Percentiles rank a stretch among this genome's conserved stretches.
Evolutionary conservation across 2,113 vertebrate species (phyloP).

Genomic region (Furnarius figulus): DNA sequence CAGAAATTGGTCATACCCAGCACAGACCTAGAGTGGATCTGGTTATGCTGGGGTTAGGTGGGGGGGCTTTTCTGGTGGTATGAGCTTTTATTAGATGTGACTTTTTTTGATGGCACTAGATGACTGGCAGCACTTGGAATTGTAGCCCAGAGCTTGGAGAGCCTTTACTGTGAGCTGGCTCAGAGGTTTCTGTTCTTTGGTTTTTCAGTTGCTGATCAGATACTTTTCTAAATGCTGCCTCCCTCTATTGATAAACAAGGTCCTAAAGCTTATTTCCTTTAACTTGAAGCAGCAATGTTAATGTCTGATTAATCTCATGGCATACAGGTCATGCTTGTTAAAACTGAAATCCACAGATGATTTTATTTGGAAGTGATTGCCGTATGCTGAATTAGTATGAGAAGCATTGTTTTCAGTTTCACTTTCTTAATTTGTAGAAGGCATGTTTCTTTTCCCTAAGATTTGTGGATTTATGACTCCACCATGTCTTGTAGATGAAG

Average conservation of each 20-base stretch:
- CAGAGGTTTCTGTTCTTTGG: not conserved
- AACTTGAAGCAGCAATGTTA: slow-evolving; percentile 18
- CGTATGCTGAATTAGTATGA: not conserved
- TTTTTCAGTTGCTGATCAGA: not conserved
- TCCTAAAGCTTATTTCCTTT: not conserved
- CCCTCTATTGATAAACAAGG: slow-evolving; percentile 14
- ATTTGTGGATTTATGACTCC: not conserved
- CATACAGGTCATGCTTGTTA: slow-evolving; percentile 28
- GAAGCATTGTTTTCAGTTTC: slow-evolving; percentile 7
- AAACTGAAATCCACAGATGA: slow-evolving; percentile 29
- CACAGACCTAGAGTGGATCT: not conserved
- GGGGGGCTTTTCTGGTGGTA: not conserved
- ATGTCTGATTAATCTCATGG: slow-evolving; percentile 57
- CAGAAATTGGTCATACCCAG: not conserved
- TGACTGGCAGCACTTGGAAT: not conserved
- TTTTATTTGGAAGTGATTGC: slow-evolving; percentile 18
- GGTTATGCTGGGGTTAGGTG: not conserved
- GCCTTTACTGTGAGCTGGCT: not conserved
- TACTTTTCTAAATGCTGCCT: not conserved
- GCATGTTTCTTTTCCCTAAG: not conserved
- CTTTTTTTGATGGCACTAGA: not conserved
- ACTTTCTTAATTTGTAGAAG: not conserved
- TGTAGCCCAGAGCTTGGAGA: not conserved
- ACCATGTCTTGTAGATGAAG: not conserved
- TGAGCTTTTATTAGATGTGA: not conserved